Evolutionary conservation across 2,113 vertebrate species (phyloP).

Genomic region (Myotis davidii): DNA sequence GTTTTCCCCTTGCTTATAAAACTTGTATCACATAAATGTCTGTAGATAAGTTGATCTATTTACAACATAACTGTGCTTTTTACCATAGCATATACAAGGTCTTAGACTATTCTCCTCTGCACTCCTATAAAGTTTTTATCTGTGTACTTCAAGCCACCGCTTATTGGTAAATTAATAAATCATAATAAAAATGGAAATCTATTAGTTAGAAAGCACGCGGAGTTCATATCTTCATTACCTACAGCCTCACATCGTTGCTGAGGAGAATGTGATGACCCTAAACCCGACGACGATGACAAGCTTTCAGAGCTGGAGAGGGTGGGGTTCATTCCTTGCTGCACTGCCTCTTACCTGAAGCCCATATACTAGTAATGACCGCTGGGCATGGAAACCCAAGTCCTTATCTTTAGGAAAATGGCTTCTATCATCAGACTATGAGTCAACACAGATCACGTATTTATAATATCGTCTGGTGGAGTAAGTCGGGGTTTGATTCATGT

Average conservation of each 20-base stretch:
- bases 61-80: neutral
- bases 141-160: neutral
- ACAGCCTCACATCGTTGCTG: neutral
- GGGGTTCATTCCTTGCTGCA: neutral
- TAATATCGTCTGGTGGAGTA: neutral
- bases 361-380: neutral
- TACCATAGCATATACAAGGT: neutral
- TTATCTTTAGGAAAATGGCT: neutral
- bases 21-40: neutral
- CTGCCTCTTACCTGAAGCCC: neutral
- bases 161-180: neutral
- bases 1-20: neutral
- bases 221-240: neutral
- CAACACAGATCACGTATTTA: neutral
- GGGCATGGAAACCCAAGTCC: neutral
- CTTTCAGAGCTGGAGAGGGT: neutral
- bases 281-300: neutral
- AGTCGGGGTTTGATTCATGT: neutral
- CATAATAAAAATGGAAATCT: neutral
- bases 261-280: neutral
- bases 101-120: neutral
- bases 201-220: neutral
- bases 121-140: neutral
- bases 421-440: slow-evolving; percentile 26
- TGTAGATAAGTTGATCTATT: neutral